These are phyloP conservation scores for Pheosia gnoma DNA, from an alignment of 2,888 invertebrate genomes.

Conservation along the genomic window DNA sequence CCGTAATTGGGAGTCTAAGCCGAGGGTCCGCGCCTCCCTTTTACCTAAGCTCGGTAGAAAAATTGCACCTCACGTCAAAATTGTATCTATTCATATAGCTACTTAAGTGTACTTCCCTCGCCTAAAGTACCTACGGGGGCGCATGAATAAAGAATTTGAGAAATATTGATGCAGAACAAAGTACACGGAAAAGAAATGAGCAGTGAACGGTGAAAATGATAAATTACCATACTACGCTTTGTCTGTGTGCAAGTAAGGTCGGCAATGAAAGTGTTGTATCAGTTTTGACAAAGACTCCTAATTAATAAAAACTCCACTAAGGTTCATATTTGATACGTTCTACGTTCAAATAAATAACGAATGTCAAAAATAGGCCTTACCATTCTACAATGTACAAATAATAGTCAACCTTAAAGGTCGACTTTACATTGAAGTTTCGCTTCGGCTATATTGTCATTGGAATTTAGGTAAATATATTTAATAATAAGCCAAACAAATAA, in stretches of 20 bases:
- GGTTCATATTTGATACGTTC: no score
- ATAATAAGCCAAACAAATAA: no score
- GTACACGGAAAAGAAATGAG: slow-evolving; percentile 18
- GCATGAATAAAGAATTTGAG: slow-evolving; percentile 34
- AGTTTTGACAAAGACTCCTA: no score
- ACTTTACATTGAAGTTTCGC: no score
- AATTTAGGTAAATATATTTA: no score
- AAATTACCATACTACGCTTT: slow-evolving; percentile 25
- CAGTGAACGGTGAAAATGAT: slow-evolving; percentile 16
- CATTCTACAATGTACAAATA: no score
- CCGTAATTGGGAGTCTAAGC: slow-evolving; percentile 50
- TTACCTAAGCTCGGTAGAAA: slow-evolving; percentile 25
- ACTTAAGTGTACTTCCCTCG: slow-evolving; percentile 17
- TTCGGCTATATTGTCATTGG: no score
- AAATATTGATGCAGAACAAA: slow-evolving; percentile 40
- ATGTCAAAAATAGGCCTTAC: no score
- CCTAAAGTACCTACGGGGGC: slow-evolving; percentile 6
- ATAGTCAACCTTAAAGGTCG: no score
- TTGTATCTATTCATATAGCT: slow-evolving; percentile 8
- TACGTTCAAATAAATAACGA: no score
- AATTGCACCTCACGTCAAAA: slow-evolving; percentile 31
- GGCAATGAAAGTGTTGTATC: no score
- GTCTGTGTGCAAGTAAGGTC: slow-evolving; percentile 12
- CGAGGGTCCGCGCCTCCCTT: slow-evolving; percentile 29
- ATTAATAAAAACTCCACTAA: no score